Evolutionary conservation across 2,888 invertebrate genomes (phyloP), one percentile per base, ranked within the genome.

Genomic region (Subacronicta megacephala): DNA sequence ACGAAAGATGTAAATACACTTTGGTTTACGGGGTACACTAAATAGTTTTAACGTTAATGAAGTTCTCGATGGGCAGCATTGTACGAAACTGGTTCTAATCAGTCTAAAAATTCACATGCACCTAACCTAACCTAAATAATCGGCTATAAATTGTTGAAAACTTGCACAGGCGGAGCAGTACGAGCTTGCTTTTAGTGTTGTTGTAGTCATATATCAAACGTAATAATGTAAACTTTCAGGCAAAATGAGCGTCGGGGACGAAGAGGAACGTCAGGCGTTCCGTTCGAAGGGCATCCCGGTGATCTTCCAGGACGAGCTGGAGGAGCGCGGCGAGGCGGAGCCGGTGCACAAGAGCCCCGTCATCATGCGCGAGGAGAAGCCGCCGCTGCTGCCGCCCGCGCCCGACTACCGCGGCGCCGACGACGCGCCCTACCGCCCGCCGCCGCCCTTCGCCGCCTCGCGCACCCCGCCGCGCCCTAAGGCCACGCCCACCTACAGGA

Each of bases 231-330:
- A 16, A 6, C 6, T 82, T 79, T 1, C 96, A 81, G 98, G 98
- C 18, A 94, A 94, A 96, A 96, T 89, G 96, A 96, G 89, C 78
- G 89, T 92, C 65, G 96, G 96, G 26, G 96, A 96, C 81, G 97
- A 97, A 80, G 97, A 98, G 80, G 97, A 97, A 75, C 95, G 97
- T 15, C 96, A 97, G 84, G 97, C 97, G 67, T 97, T 97, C 93
- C 96, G 97, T 44, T 97, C 97, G 77, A 97, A 97, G 87, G 95
- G 95, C 46, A 98, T 99, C 79, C 99, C 99, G 0, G 98, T 99
- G 35, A 99, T 99, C 82, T 99, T 99, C 92, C 98, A 98, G 89
- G 99, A 99, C 88, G 99, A 99, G 88, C 95, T 99, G 38, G 99
- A 99, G 77, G 99, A 99, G 81, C 97, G 98, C 78, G 98, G 97